A percentile compares a stretch with the other conserved stretches of the same genome.
phyloP scores from a whole-genome alignment of 2,797 vertebrate genomes.

The Kryptopterus vitreolus region DNA sequence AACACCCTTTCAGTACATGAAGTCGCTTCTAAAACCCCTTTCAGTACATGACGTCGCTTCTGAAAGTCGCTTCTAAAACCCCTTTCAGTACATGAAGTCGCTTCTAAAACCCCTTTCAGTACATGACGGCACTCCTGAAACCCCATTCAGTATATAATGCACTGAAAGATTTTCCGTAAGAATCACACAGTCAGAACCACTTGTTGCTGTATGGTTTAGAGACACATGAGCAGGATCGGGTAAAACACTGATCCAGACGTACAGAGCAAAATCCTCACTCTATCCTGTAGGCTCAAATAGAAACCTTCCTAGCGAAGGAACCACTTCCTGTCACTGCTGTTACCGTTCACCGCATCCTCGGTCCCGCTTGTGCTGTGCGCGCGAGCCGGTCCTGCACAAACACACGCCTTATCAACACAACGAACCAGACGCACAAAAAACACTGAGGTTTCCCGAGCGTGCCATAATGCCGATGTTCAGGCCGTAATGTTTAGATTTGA shows the following conservation, averaged over 20 bases:
- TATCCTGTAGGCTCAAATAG: neutral
- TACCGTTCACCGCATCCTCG: neutral
- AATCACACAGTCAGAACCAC: no score
- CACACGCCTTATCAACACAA: neutral
- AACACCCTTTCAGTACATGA: neutral
- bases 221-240: conserved; percentile 3
- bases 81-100: neutral
- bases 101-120: neutral
- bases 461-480: neutral
- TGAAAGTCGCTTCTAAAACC: no score
- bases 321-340: conserved; percentile 5
- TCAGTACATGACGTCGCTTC: neutral
- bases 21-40: neutral
- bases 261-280: neutral
- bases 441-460: neutral
- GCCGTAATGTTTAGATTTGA: neutral
- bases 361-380: neutral
- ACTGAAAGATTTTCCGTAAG: no score
- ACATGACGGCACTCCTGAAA: neutral
- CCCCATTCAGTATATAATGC: neutral
- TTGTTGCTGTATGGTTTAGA: neutral
- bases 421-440: neutral
- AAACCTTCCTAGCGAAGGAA: conserved; percentile 8
- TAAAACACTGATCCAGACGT: neutral
- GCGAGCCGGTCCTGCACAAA: neutral